Conservation (phyloP, 2,888 invertebrate species). For the Pristionchus entomophagus region DNA sequence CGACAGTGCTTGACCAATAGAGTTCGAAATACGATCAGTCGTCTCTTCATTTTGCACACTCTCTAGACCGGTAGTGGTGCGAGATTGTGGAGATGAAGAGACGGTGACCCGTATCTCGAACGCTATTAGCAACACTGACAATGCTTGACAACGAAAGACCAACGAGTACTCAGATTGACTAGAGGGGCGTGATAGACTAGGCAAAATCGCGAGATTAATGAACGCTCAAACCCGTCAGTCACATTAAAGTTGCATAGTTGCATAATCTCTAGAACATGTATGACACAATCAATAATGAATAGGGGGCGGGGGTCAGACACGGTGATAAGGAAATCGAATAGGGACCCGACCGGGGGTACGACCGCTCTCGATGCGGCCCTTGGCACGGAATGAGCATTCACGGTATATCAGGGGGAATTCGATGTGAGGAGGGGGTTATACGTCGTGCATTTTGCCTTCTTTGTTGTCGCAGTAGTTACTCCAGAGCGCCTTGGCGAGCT, state of each 20-base stretch:
- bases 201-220: slow-evolving; percentile 7
- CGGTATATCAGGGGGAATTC: not conserved
- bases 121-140: too few species aligned
- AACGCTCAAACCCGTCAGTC: not conserved
- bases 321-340: not conserved
- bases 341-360: slow-evolving; percentile 16
- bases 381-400: slow-evolving; percentile 43
- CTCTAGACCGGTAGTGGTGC: too few species aligned
- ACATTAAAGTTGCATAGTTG: not conserved
- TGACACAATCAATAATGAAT: not conserved
- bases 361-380: slow-evolving; percentile 4
- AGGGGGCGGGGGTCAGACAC: not conserved
- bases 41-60: too few species aligned
- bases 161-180: slow-evolving; percentile 14
- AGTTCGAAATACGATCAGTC: too few species aligned
- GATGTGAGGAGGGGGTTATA: slow-evolving; percentile 52
- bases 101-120: too few species aligned
- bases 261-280: not conserved
- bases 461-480: slow-evolving; percentile 75
- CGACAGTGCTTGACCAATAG: not conserved
- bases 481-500: slow-evolving; percentile 75
- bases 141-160: slow-evolving; percentile 2
- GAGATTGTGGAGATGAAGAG: too few species aligned
- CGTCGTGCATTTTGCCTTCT: slow-evolving; percentile 75
- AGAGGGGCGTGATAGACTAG: slow-evolving; percentile 14